A percentile compares a stretch with the other conserved stretches of the same genome.
phyloP scores from a whole-genome alignment of 2,797 vertebrate species.

The Neoniphon sammara region DNA sequence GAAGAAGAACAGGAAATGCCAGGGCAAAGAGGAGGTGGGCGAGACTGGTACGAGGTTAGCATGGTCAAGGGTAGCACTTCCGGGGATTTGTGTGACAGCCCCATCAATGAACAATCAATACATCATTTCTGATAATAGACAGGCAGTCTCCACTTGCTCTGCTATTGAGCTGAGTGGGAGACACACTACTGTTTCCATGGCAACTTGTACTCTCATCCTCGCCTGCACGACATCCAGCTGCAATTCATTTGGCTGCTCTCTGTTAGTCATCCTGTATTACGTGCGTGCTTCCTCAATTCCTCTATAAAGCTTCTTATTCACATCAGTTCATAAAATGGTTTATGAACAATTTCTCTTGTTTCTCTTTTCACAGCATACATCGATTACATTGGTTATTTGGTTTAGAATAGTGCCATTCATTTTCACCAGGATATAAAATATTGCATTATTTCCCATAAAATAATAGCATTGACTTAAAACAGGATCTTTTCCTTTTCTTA shows the following conservation, averaged over 20 bases:
- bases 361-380: not conserved
- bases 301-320: conserved; percentile 26
- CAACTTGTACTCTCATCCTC: conserved; percentile 67
- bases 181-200: conserved; percentile 76
- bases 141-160: conserved; percentile 60
- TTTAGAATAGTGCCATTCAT: too few relatives aligned
- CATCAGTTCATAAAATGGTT: conserved; percentile 33
- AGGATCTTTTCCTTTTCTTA: too few relatives aligned
- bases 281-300: conserved; percentile 42
- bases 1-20: conserved; percentile 16
- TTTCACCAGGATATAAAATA: too few relatives aligned
- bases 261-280: conserved; percentile 55
- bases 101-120: conserved; percentile 67
- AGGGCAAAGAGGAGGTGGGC: conserved; percentile 7
- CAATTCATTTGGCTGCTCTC: conserved; percentile 53
- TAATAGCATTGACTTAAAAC: too few relatives aligned
- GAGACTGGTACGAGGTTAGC: conserved; percentile 16
- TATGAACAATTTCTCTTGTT: not conserved
- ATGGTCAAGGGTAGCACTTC: conserved; percentile 34
- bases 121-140: conserved; percentile 63
- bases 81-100: conserved; percentile 47
- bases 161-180: conserved; percentile 69
- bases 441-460: too few relatives aligned
- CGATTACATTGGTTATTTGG: too few relatives aligned
- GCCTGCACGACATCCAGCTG: conserved; percentile 66